phyloP scores from a whole-genome alignment of 2,797 vertebrate species.

The Eremophila alpestris region DNA sequence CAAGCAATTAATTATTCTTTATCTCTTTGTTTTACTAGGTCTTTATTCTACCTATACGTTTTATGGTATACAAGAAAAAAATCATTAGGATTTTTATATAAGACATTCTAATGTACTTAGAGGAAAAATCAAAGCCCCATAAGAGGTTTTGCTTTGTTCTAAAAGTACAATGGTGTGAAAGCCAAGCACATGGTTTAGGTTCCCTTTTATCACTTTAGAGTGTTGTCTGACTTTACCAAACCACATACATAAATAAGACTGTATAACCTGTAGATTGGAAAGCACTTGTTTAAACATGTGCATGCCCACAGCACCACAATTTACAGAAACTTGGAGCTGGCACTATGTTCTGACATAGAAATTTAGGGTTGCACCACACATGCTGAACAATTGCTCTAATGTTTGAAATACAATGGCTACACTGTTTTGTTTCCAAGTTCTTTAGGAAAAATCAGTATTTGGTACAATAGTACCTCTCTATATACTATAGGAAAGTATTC shows the following conservation, averaged over 20 bases:
- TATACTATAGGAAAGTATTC: background rate
- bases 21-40: background rate
- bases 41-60: background rate
- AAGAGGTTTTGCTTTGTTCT: constrained; percentile 26
- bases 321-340: constrained; percentile 42
- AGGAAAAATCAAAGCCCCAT: constrained; percentile 3
- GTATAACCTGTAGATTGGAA: constrained; percentile 39
- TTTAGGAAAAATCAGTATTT: constrained; percentile 40
- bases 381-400: constrained; percentile 62
- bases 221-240: constrained; percentile 33
- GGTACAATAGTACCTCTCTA: background rate
- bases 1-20: constrained; percentile 4
- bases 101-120: background rate
- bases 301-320: constrained; percentile 19
- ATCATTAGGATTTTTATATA: background rate
- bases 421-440: constrained; percentile 58
- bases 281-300: constrained; percentile 58
- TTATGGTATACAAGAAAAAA: background rate
- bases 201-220: background rate
- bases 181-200: constrained; percentile 6
- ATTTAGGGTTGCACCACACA: constrained; percentile 27
- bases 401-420: constrained; percentile 58
- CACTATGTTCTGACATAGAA: constrained; percentile 24
- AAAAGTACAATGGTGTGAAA: background rate
- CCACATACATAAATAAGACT: constrained; percentile 5